These are phyloP conservation scores for Mythimna lalbum DNA, from an alignment of 2,888 invertebrate species.

Conservation along the genomic window DNA sequence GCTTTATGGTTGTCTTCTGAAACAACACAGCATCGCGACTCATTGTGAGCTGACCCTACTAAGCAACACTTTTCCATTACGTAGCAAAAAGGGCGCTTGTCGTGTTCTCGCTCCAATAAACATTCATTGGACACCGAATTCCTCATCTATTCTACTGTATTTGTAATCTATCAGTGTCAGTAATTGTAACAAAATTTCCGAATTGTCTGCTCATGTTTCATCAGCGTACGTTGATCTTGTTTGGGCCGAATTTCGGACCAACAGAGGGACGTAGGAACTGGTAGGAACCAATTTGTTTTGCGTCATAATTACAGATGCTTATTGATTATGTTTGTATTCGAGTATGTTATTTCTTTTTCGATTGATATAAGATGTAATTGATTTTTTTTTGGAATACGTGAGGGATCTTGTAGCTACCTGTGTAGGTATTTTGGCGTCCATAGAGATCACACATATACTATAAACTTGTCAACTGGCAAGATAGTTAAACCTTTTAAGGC, in stretches of 20 bases:
- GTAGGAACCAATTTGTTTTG: not conserved
- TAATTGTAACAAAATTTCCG: slow-evolving; percentile 17
- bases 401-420: too few species aligned
- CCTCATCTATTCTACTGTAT: not conserved
- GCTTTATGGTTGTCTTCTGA: too few species aligned
- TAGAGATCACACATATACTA: too few species aligned
- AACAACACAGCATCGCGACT: not conserved
- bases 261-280: not conserved
- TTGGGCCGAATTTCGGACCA: not conserved
- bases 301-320: not conserved
- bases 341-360: slow-evolving; percentile 1
- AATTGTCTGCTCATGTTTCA: not conserved
- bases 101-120: not conserved
- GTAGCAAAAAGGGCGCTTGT: not conserved
- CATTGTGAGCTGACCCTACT: not conserved
- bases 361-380: not conserved
- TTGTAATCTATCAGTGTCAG: slow-evolving; percentile 23
- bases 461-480: too few species aligned
- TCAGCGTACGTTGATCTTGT: slow-evolving; percentile 6
- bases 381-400: not conserved
- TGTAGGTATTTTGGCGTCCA: too few species aligned
- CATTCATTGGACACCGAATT: slow-evolving; percentile 6
- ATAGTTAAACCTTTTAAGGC: too few species aligned
- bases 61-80: not conserved
- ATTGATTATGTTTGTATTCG: not conserved